Evolutionary conservation across 2,797 vertebrate genomes (phyloP).

Genomic region (Hapalemur alaotrensis): DNA sequence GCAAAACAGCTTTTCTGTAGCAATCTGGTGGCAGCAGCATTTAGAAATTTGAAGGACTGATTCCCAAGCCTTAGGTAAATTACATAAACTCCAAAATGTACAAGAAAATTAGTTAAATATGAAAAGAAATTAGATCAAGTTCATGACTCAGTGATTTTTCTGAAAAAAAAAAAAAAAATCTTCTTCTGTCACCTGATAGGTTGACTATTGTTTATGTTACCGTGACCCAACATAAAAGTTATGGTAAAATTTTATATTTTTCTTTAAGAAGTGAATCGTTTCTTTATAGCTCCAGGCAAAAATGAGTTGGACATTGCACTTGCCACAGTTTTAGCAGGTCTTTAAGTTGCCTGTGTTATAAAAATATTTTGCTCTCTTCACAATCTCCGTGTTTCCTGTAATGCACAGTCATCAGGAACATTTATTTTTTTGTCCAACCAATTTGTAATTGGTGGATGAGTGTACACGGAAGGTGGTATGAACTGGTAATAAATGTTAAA

Average conservation of each 20-base stretch:
- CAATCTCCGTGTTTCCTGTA: background rate
- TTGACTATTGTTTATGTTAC: background rate
- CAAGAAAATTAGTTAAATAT: background rate
- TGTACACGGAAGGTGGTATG: background rate
- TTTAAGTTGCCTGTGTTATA: background rate
- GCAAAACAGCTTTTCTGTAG: constrained; percentile 33
- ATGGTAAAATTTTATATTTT: background rate
- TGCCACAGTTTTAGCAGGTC: background rate
- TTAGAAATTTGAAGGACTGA: background rate
- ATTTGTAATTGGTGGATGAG: background rate
- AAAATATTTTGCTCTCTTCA: background rate
- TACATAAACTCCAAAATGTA: background rate
- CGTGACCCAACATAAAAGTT: background rate
- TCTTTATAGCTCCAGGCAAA: background rate
- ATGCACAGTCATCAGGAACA: background rate
- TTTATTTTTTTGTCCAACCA: background rate
- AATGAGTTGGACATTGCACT: background rate
- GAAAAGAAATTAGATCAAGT: background rate
- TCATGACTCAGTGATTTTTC: background rate
- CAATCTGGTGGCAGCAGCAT: constrained; percentile 43
- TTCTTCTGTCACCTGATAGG: background rate
- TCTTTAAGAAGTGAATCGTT: background rate
- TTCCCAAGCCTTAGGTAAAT: background rate
- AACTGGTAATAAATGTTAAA: background rate
- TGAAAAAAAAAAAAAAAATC: background rate